Base-by-base conservation (phyloP, 2,888 invertebrate genomes). In the Hipparchia semele region DNA sequence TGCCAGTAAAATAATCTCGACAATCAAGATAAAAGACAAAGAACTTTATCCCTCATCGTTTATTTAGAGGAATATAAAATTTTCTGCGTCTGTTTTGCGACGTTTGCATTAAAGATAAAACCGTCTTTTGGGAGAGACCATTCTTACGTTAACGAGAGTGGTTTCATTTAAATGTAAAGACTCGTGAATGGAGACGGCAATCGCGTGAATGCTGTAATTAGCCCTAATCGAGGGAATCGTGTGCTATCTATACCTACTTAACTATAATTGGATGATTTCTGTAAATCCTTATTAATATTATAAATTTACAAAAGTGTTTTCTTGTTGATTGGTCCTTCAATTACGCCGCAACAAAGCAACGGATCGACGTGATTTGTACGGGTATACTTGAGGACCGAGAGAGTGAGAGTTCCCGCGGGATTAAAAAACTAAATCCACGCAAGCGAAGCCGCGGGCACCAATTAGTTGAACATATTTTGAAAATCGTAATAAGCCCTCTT, bases 51-150 rank as follows among this genome's bases (percentile, higher is more conserved):
- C 45, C 60, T 45, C 39, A 45, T 45, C 45, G 12, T 45, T 61
- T 45, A 61, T 61, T 61, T 61, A 61, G 58, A 23, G 58, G 23
- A 23, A 58, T 58, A 58, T 58, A 13, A 61, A 61, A n/a, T 45
- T 45, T 45, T 45, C 60, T 61, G 60, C 45, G 12, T 12, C 60
- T 39, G 45, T 61, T 61, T 61, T 45, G 39, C 2, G 39, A 45
- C 59, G 59, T 59, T 59, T 59, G 9, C 23, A 23, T 61, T 61
- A 45, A 61, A 61, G 60, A 45, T 61, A 39, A 60, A 60, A 45
- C 60, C 12, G 12, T 60, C 54, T 5, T 61, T 61, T 61, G 60
- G 60, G 7, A n/a, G 6, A 45, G 45, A 45, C 56, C 12, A 45
- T 45, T 61, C 60, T 23, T 7, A 61, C 39, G 45, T 45, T 61